Conservation (phyloP, 1,140 invertebrate genomes). For the Penaeus indicus region DNA sequence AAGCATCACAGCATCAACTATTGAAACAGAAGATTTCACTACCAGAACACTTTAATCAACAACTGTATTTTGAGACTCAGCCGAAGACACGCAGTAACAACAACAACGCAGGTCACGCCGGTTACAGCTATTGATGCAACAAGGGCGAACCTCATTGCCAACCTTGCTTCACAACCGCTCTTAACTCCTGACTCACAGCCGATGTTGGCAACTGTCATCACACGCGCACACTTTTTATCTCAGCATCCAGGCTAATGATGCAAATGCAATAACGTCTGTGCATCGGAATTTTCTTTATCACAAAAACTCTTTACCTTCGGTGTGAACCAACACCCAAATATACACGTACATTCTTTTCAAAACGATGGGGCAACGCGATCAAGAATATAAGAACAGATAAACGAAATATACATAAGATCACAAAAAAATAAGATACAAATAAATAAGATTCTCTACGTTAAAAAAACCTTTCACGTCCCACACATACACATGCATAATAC, state of each 20-base stretch:
- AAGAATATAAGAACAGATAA: neutral
- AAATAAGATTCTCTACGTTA: no score
- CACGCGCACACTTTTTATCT: neutral
- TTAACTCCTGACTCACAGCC: neutral
- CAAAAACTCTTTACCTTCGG: no score
- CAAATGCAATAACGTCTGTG: no score
- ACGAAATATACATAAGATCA: neutral
- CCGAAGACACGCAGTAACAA: neutral
- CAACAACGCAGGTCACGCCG: neutral
- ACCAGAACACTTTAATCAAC: no score
- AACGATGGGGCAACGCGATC: neutral
- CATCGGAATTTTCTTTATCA: no score
- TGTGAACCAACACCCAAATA: constrained; percentile 10
- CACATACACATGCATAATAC: no score
- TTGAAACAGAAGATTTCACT: no score
- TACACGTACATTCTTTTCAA: constrained; percentile 2
- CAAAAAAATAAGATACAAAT: no score
- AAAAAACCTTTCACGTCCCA: no score
- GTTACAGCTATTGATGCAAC: constrained; percentile 11
- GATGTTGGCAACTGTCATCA: constrained; percentile 10
- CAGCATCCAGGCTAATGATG: no score
- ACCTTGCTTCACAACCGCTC: neutral
- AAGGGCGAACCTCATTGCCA: neutral
- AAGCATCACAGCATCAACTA: no score
- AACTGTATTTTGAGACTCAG: no score